Conservation (phyloP, 2,888 invertebrate species). For the Morpho helenor region DNA sequence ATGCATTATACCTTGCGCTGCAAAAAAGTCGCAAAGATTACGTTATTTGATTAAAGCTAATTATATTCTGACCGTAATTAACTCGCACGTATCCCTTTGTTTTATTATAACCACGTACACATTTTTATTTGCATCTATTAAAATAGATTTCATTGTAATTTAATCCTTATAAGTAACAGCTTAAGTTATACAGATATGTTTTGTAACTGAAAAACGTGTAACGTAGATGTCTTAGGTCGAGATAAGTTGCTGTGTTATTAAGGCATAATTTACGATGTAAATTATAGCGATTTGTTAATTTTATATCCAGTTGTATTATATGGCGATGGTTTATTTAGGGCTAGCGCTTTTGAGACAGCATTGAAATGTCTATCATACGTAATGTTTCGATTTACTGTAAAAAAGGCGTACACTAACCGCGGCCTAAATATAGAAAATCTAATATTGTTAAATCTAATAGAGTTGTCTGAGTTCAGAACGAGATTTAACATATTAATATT, state of each 20-base stretch:
- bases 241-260: slow-evolving; percentile 71
- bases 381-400: neutral
- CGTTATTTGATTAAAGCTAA: slow-evolving; percentile 75
- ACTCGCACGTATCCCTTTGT: slow-evolving; percentile 73
- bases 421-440: too few species aligned
- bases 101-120: slow-evolving; percentile 58
- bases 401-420: neutral
- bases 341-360: slow-evolving; percentile 8
- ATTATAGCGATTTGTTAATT: slow-evolving; percentile 74
- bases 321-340: slow-evolving; percentile 44
- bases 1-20: slow-evolving; percentile 36
- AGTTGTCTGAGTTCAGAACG: too few species aligned
- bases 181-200: slow-evolving; percentile 11
- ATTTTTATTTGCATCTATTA: slow-evolving; percentile 25
- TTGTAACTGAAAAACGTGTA: slow-evolving; percentile 16
- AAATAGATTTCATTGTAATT: slow-evolving; percentile 26
- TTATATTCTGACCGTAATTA: slow-evolving; percentile 74
- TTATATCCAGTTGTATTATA: slow-evolving; percentile 54
- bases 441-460: too few species aligned
- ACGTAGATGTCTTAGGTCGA: slow-evolving; percentile 61
- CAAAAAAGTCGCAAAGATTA: slow-evolving; percentile 60
- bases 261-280: slow-evolving; percentile 68
- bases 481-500: too few species aligned
- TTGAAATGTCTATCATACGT: neutral
- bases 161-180: slow-evolving; percentile 34